Evolutionary conservation across 2,797 vertebrate genomes (phyloP), one percentile per base, ranked within the genome.

Genomic region (Lepidocolaptes lacrymiger): DNA sequence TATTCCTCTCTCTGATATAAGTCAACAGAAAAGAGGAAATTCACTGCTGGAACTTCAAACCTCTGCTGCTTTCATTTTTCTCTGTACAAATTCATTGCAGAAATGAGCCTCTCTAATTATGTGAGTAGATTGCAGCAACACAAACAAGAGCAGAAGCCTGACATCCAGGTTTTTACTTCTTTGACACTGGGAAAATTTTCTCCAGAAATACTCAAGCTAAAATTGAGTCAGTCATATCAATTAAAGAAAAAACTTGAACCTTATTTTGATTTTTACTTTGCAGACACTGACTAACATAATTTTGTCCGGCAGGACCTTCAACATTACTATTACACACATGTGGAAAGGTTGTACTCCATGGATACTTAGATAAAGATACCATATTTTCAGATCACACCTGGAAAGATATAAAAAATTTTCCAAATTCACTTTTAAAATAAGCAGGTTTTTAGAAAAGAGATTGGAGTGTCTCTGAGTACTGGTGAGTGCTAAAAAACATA

Each of bases 361-460:
- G 44, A 76, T 58, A 76, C 71, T 61, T 78, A 58, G 69, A 90
- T 73, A 88, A 67, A 91, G 64, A 77, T 30, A 77, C 17, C 41
- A 14, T 92, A 41, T 83, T 92, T 96, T 94, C 67, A 61, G 13
- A 58, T 94, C 46, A 80, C 5, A 58, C 69, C 62, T 74, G 63
- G 34, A 92, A 93, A 78, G 5, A n/a, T 79, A 46, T 41, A 39
- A 69, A 93, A 63, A 62, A 10, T 83, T 72, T 94, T 92, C 76
- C 51, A 73, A 58, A 80, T 72, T 23, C 22, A 55, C 7, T 76
- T 95, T 93, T 88, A 77, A 96, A 92, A 87, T 83, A 91, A 94
- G 43, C 61, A 82, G 51, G 32, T 61, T 95, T 94, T 90, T 67
- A 94, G 43, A 44, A 96, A 94, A 82, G 67, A 88, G 11, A 85